These are phyloP conservation scores for Nasua narica DNA, from an alignment of 2,797 vertebrate species.

Conservation along the genomic window DNA sequence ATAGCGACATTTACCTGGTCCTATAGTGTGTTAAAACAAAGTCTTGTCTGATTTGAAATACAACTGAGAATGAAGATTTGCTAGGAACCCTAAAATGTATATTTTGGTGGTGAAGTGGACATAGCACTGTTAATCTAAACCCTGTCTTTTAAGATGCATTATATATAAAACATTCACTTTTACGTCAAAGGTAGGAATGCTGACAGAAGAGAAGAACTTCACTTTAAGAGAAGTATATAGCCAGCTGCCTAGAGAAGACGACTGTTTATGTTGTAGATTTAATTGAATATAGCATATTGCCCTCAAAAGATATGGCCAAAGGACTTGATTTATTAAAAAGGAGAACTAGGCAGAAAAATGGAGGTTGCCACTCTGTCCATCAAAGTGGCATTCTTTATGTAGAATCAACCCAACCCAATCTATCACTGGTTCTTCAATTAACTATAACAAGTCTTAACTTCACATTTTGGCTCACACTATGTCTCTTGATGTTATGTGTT, in stretches of 20 bases:
- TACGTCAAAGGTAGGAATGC: background rate
- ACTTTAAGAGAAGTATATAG: background rate
- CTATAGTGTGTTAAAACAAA: background rate
- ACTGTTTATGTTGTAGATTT: background rate
- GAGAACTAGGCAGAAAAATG: background rate
- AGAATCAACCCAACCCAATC: background rate
- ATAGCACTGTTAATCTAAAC: background rate
- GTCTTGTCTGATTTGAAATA: background rate
- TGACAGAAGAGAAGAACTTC: background rate
- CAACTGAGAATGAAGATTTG: background rate
- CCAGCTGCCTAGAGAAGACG: background rate
- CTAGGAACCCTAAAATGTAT: background rate
- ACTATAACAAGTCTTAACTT: conserved; percentile 71
- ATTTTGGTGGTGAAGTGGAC: background rate
- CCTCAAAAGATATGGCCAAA: background rate
- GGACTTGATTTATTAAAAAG: background rate
- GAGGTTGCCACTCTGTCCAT: background rate
- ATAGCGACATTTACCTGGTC: background rate
- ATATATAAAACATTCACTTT: background rate
- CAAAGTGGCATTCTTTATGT: background rate
- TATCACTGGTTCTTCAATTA: conserved; percentile 59
- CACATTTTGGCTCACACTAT: conserved; percentile 76
- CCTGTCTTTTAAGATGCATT: background rate
- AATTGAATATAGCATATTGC: background rate
- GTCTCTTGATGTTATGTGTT: conserved; percentile 82